Conservation (phyloP, 2,113 vertebrate species). For the Bos indicus region DNA sequence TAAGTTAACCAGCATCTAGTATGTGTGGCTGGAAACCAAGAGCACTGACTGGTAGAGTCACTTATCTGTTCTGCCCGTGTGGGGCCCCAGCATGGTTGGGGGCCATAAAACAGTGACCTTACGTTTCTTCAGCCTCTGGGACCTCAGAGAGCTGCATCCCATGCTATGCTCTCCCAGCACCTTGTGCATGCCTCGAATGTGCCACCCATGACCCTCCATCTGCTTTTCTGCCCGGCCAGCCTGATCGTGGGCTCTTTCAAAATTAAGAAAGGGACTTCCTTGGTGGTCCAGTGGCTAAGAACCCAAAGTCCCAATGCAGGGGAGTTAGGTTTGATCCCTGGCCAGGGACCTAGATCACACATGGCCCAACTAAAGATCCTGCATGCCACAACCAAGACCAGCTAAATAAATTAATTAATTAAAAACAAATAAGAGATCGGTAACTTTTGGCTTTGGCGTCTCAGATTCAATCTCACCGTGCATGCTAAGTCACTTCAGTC, state of each 20-base stretch:
- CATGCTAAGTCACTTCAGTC: not conserved
- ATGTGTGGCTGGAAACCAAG: not conserved
- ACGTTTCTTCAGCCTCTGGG: not conserved
- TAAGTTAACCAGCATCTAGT: not conserved
- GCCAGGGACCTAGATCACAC: not conserved
- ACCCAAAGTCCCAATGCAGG: not conserved
- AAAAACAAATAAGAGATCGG: fast-evolving
- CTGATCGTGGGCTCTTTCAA: not conserved
- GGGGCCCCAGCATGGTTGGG: not conserved
- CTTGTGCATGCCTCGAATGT: fast-evolving
- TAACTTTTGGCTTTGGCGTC: not conserved
- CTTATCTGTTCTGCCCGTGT: not conserved
- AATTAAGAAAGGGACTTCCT: not conserved
- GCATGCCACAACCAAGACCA: not conserved
- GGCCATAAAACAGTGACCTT: not conserved
- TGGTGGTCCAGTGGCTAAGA: not conserved
- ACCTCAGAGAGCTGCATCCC: not conserved
- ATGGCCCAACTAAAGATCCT: not conserved
- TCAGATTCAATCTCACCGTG: not conserved
- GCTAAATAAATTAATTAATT: not conserved
- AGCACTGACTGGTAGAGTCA: not conserved
- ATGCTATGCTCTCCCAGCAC: not conserved
- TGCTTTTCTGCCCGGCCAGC: not conserved
- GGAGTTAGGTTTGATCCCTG: not conserved
- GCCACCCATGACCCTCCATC: not conserved